These are phyloP conservation scores for Menidia menidia DNA, from an alignment of 2,797 vertebrate genomes.

Conservation along the genomic window DNA sequence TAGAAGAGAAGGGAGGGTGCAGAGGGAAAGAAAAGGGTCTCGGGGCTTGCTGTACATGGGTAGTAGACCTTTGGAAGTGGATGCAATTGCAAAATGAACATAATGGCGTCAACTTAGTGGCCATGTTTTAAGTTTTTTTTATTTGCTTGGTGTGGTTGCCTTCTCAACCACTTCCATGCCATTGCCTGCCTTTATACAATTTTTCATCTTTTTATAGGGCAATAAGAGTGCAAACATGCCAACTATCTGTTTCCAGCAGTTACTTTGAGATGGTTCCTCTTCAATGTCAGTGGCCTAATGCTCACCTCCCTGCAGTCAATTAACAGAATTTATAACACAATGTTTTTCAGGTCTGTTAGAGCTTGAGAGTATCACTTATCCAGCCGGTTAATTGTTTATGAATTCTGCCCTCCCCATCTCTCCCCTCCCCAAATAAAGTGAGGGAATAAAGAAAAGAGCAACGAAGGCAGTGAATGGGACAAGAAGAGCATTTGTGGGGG, in stretches of 20 bases:
- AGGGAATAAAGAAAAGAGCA: constrained; percentile 62
- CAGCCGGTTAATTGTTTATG: constrained; percentile 82
- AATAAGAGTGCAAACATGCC: constrained; percentile 21
- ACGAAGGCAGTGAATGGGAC: constrained; percentile 45
- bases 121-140: constrained; percentile 11
- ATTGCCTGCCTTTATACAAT: constrained; percentile 10
- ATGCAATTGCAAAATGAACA: constrained; percentile 37
- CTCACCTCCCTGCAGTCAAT: constrained; percentile 76
- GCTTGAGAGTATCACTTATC: constrained; percentile 81
- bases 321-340: constrained; percentile 76
- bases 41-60: constrained; percentile 45
- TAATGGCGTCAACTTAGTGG: constrained; percentile 18
- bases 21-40: constrained; percentile 57
- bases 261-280: constrained; percentile 22
- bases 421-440: constrained; percentile 51
- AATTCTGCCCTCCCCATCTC: constrained; percentile 71
- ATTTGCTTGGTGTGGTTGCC: constrained; percentile 17
- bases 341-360: constrained; percentile 80
- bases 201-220: constrained; percentile 4
- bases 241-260: constrained; percentile 3
- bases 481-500: constrained; percentile 55
- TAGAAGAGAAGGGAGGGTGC: constrained; percentile 66
- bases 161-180: constrained; percentile 3
- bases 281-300: constrained; percentile 45
- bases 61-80: constrained; percentile 57